phyloP scores from a whole-genome alignment of 1,140 invertebrate genomes.

The Ceratina calcarata region DNA sequence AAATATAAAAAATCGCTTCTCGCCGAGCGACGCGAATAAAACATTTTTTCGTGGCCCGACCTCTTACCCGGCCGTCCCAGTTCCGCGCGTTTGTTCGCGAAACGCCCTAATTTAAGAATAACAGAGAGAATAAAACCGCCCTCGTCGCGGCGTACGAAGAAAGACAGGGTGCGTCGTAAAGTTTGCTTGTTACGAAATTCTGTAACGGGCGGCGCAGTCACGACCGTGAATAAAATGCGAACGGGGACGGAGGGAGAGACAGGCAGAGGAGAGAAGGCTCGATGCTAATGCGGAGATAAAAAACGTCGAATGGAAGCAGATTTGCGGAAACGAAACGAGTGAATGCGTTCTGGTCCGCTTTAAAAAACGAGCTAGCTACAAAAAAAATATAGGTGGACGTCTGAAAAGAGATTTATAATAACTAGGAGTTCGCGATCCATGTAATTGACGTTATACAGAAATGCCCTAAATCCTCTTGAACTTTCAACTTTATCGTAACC shows the following conservation, averaged over 20 bases:
- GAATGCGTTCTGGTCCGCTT: not conserved
- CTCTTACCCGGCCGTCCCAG: constrained; percentile 14
- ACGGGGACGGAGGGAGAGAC: not conserved
- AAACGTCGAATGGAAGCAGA: not conserved
- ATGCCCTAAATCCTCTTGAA: no score
- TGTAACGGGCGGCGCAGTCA: not conserved
- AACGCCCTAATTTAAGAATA: constrained; percentile 35
- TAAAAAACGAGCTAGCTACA: not conserved
- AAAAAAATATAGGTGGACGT: not conserved
- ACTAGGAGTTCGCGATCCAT: no score
- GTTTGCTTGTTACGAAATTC: constrained; percentile 43
- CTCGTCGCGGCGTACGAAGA: not conserved
- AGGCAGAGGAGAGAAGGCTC: no score
- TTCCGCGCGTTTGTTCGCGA: constrained; percentile 32
- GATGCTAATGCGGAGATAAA: constrained; percentile 15
- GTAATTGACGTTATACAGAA: no score
- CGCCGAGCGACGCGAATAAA: constrained; percentile 10
- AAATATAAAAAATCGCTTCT: not conserved
- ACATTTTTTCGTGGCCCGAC: constrained; percentile 12
- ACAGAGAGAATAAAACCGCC: constrained; percentile 31
- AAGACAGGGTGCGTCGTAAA: constrained; percentile 13
- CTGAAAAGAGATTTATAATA: not conserved
- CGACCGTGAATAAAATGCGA: constrained; percentile 31
- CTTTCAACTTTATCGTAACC: no score
- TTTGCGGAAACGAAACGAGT: not conserved